Evolutionary conservation across 2,888 invertebrate species (phyloP).

Genomic region (Nomada ruficornis): DNA sequence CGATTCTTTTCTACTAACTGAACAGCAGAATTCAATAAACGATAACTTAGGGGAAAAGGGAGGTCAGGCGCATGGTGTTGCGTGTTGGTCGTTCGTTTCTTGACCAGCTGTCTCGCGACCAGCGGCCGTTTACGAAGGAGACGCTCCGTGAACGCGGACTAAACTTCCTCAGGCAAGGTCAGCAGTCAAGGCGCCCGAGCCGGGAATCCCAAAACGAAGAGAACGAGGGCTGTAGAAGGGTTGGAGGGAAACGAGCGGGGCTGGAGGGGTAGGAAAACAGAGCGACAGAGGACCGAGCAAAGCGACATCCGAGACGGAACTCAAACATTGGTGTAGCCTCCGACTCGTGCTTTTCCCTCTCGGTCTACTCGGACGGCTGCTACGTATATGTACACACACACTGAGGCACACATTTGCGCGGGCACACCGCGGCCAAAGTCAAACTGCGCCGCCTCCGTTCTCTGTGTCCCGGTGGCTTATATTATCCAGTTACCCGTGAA

Average conservation of each 20-base stretch:
- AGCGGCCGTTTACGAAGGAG: slow-evolving; percentile 48
- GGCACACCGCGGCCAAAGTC: slow-evolving; percentile 73
- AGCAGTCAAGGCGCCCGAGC: slow-evolving; percentile 36
- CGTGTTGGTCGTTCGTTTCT: slow-evolving; percentile 18
- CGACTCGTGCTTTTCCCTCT: slow-evolving; percentile 56
- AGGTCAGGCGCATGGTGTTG: slow-evolving; percentile 5
- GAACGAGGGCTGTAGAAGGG: background rate
- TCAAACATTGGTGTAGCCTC: slow-evolving; percentile 77
- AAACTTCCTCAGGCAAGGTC: slow-evolving; percentile 62
- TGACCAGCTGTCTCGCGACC: slow-evolving; percentile 12
- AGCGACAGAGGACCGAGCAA: slow-evolving; percentile 62
- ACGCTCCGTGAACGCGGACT: slow-evolving; percentile 48
- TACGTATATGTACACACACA: slow-evolving; percentile 67
- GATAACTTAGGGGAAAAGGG: slow-evolving; percentile 7
- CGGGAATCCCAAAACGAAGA: no score
- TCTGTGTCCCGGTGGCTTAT: slow-evolving; percentile 70
- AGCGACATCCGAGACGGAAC: slow-evolving; percentile 78
- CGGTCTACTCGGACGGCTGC: slow-evolving; percentile 42
- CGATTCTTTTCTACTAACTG: background rate
- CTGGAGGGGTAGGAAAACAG: slow-evolving; percentile 44
- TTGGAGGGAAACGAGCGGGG: slow-evolving; percentile 19
- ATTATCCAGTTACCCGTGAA: slow-evolving; percentile 78
- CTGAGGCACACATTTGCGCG: slow-evolving; percentile 71
- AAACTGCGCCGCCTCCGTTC: slow-evolving; percentile 65
- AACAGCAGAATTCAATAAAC: background rate